Base-by-base conservation (phyloP, 2,888 invertebrate genomes). In the Urechis unicinctus region DNA sequence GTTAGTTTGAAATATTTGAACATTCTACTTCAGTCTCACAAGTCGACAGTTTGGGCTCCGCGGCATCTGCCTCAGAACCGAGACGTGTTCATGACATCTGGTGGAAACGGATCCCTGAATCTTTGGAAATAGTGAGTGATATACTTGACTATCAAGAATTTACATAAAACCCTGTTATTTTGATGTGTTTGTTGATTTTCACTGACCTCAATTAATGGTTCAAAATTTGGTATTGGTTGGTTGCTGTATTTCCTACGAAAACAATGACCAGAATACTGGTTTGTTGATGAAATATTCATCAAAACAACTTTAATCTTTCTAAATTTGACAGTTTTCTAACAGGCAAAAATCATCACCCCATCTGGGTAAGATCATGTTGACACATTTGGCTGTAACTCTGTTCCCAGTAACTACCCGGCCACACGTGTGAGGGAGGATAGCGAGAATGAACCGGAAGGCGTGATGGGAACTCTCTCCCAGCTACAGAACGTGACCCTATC, bases 51-150 rank as follows among this genome's bases (percentile, higher is more conserved):
- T 29, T 96, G 95, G 96, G 80, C 85, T 28, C 88, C 85, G 0
- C 85, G 85, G 42, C 95, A 96, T 81, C 78, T 94, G 50, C 96
- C 96, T 0, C 95, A 95, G 78, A 94, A 96, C 76, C 82, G 95
- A 52, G 95, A 96, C 72, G 79, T 96, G 24, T 96, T 95, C 72
- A 83, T 89, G 69, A 92, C 94, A 0, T 86, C 88, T 58, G 91
- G 94, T 2, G 96, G 96, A 0, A 85, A 85, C 63, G 96, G 96
- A 5, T 87, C 90, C n/a, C 77, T 94, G 22, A 85, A 88, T 61
- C 81, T 96, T n/a, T 96, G 95, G 95, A 90, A 93, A 82, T 95
- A 96, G 88, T 91, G 83, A 85, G 78, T 69, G 22, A 31, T 28
- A n/a, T 5, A 28, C 9, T 17, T 49, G 9, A 36, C 9, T 36